Percentiles rank a stretch among this genome's conserved stretches.
phyloP scores from a whole-genome alignment of 2,113 vertebrate genomes.

The Poeciliopsis retropinna region DNA sequence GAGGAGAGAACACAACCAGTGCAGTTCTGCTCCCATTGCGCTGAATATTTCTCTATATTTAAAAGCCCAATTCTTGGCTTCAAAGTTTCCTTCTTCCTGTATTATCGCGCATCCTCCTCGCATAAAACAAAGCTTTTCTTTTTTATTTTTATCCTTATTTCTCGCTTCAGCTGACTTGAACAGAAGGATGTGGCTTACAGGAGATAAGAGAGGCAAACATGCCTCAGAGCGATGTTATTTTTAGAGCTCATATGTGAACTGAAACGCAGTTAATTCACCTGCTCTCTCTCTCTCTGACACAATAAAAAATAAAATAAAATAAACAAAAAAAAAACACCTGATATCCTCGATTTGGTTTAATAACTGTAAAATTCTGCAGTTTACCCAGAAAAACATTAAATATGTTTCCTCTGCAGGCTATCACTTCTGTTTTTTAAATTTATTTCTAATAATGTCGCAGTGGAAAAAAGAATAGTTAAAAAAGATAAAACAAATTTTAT shows the following conservation, averaged over 20 bases:
- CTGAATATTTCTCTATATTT: not conserved
- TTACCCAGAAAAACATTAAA: not conserved
- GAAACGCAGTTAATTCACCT: conserved; percentile 26
- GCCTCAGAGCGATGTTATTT: conserved; percentile 66
- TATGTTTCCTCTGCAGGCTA: not conserved
- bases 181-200: conserved; percentile 58
- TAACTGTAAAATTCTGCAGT: not conserved
- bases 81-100: not conserved
- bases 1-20: conserved; percentile 5
- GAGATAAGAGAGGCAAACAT: conserved; percentile 42
- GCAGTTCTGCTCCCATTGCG: accelerated
- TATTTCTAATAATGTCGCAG: not conserved
- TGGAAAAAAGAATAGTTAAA: not conserved
- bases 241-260: conserved; percentile 59
- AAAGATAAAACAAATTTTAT: conserved; percentile 7
- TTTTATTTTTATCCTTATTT: not conserved
- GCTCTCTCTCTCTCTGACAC: not conserved
- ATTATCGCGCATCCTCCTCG: not conserved
- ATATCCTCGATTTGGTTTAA: not conserved
- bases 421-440: not conserved
- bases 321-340: conserved; percentile 14
- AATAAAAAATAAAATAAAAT: conserved; percentile 15
- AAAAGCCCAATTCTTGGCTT: not conserved
- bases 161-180: conserved; percentile 28
- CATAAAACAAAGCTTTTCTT: not conserved